These are phyloP conservation scores for Acanthurus leucopareius DNA, from an alignment of 2,797 vertebrate species.

Conservation along the genomic window DNA sequence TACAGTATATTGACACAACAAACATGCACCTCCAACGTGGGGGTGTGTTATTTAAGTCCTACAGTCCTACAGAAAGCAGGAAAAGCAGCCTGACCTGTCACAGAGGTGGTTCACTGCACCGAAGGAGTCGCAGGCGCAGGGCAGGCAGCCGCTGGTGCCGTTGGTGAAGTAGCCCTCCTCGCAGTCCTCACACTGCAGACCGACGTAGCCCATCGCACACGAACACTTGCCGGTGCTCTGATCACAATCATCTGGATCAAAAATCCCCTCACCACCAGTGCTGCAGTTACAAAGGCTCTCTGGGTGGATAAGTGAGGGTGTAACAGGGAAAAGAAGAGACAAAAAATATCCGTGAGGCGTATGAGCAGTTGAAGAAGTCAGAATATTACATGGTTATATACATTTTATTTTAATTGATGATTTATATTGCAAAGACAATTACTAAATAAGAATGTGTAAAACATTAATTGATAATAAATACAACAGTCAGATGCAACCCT, in stretches of 20 bases:
- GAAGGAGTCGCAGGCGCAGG: slow-evolving; percentile 85
- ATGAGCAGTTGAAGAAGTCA: neutral
- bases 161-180: slow-evolving; percentile 86
- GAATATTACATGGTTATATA: neutral
- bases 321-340: neutral
- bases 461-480: neutral
- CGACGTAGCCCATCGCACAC: slow-evolving; percentile 81
- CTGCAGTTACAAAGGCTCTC: slow-evolving; percentile 87
- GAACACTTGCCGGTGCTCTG: slow-evolving; percentile 81
- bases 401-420: neutral
- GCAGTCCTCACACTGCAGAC: slow-evolving; percentile 86
- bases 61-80: neutral
- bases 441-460: neutral
- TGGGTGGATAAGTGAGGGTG: slow-evolving; percentile 30
- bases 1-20: slow-evolving; percentile 12
- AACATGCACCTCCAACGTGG: neutral
- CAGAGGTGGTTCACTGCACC: slow-evolving; percentile 81
- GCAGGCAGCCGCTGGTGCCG: slow-evolving; percentile 83
- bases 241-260: slow-evolving; percentile 81
- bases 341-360: slow-evolving; percentile 5
- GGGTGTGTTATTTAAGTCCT: neutral
- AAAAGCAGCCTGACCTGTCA: slow-evolving; percentile 82
- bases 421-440: neutral
- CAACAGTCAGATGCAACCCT: neutral
- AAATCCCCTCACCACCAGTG: slow-evolving; percentile 79